Conservation (phyloP, 2,113 vertebrate species). For the Menidia beryllina region DNA sequence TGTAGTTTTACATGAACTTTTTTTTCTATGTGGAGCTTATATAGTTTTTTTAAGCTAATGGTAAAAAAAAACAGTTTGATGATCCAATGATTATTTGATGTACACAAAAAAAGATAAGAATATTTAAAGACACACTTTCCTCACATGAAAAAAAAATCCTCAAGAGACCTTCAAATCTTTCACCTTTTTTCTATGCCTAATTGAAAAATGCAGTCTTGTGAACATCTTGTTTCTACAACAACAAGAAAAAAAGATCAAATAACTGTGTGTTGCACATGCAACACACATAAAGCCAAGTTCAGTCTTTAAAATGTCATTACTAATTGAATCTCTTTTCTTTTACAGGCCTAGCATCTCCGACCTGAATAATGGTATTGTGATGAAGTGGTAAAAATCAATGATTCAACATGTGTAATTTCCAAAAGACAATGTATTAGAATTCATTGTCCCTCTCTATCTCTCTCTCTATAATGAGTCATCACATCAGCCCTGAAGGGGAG, state of each 20-base stretch:
- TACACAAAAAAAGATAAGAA: neutral
- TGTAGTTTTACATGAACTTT: neutral
- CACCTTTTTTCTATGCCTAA: neutral
- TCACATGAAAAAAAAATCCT: neutral
- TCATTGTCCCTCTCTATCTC: conserved; percentile 61
- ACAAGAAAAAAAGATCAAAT: conserved; percentile 41
- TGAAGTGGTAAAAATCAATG: conserved; percentile 73
- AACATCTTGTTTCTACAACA: neutral
- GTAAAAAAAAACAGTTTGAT: neutral
- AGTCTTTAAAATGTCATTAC: conserved; percentile 62
- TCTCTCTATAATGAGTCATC: conserved; percentile 57
- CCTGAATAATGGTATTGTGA: conserved; percentile 67
- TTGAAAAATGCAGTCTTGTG: neutral
- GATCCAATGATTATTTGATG: neutral
- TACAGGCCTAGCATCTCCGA: conserved; percentile 43
- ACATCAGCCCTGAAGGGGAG: conserved; percentile 45
- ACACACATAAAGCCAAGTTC: conserved; percentile 40
- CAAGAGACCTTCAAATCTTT: neutral
- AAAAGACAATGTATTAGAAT: conserved; percentile 78
- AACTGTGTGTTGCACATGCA: conserved; percentile 17
- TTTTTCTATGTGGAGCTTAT: neutral
- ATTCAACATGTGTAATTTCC: conserved; percentile 82
- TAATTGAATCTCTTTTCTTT: conserved; percentile 62
- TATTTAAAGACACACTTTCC: neutral
- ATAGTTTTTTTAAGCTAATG: neutral